These are phyloP conservation scores for Calliscelio sp. DNA, from an alignment of 2,888 invertebrate species.

Conservation along the genomic window DNA sequence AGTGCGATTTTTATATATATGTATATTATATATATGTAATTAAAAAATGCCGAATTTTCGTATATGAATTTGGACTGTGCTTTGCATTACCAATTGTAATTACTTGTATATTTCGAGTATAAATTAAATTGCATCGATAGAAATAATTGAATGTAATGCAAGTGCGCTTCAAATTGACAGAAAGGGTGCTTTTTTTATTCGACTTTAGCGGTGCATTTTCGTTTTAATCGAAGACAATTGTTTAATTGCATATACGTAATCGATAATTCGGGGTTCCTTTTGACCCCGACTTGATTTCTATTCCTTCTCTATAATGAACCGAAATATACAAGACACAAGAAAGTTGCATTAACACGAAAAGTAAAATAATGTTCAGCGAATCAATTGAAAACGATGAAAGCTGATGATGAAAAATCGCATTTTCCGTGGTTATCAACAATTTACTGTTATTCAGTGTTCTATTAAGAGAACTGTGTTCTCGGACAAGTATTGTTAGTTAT, in stretches of 20 bases:
- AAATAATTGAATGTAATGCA: not conserved
- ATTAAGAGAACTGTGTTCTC: slow-evolving; percentile 12
- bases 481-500: slow-evolving; percentile 15
- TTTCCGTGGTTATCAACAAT: slow-evolving; percentile 12
- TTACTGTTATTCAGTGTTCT: slow-evolving; percentile 26
- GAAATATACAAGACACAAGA: not conserved
- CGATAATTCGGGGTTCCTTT: slow-evolving; percentile 15
- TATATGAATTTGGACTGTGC: not conserved
- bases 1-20: not conserved
- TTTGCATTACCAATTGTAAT: not conserved
- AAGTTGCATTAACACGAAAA: not conserved
- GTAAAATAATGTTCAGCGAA: slow-evolving; percentile 7
- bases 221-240: slow-evolving; percentile 29
- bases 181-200: not conserved
- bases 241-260: slow-evolving; percentile 22
- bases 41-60: not conserved
- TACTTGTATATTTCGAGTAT: not conserved
- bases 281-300: slow-evolving; percentile 18
- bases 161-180: not conserved
- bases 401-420: slow-evolving; percentile 23
- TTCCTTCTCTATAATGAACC: not conserved
- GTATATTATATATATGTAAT: not conserved
- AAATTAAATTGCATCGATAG: too few relatives aligned
- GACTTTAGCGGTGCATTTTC: slow-evolving; percentile 35
- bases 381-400: not conserved